Percentiles rank a stretch among this genome's conserved stretches.
Conservation (phyloP, 2,797 vertebrate species). For the Macropodus opercularis region DNA sequence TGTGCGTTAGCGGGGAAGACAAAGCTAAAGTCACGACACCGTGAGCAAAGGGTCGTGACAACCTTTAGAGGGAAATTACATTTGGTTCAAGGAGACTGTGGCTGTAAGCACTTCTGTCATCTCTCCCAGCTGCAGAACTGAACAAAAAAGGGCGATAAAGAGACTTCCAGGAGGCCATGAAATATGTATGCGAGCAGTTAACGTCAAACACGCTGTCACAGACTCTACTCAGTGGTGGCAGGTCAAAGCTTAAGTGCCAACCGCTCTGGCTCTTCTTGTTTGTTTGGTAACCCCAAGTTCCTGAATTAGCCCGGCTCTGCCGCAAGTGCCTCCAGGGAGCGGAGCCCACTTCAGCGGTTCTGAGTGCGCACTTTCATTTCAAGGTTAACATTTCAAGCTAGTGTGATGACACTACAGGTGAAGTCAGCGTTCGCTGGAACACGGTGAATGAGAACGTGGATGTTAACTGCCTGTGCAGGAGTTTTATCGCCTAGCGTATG, state of each 20-base stretch:
- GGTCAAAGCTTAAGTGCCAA: constrained; percentile 59
- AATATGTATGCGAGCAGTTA: constrained; percentile 74
- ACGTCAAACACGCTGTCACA: constrained; percentile 53
- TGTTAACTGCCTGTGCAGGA: background rate
- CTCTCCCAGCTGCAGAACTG: constrained; percentile 25
- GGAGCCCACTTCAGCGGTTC: background rate
- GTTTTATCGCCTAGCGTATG: background rate
- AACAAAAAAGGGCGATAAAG: constrained; percentile 52
- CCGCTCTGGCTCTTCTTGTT: constrained; percentile 18
- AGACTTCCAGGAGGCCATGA: constrained; percentile 47
- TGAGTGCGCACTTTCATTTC: background rate
- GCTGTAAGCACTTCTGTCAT: constrained; percentile 23
- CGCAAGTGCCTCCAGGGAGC: constrained; percentile 18
- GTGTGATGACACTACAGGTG: background rate
- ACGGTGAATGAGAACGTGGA: background rate
- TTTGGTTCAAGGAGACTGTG: constrained; percentile 32
- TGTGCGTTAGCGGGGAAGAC: background rate
- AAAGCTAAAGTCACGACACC: constrained; percentile 6
- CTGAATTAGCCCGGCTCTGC: constrained; percentile 39
- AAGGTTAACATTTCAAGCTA: background rate
- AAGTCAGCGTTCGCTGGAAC: background rate
- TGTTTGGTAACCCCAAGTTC: constrained; percentile 47
- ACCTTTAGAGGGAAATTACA: constrained; percentile 13
- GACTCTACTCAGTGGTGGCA: constrained; percentile 42
- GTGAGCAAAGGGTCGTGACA: background rate